These are phyloP conservation scores for Aplysia californica DNA, from an alignment of 1,140 invertebrate species.

Conservation along the genomic window DNA sequence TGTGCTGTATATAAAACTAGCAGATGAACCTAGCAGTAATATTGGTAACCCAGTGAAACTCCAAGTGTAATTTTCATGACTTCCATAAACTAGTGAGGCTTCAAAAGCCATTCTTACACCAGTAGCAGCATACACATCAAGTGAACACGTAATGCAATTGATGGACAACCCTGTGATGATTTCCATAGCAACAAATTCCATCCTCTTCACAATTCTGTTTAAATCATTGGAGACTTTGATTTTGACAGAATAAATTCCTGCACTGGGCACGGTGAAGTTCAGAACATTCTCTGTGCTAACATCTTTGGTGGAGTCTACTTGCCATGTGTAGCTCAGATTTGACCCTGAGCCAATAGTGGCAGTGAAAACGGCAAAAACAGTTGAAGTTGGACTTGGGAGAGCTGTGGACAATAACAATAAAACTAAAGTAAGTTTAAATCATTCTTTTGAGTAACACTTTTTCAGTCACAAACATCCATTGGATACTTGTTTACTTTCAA, in stretches of 20 bases:
- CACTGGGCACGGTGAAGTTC: constrained; percentile 12
- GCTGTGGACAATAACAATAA: too few species aligned
- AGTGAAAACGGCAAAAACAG: too few species aligned
- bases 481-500: too few species aligned
- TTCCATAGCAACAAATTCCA: constrained; percentile 31
- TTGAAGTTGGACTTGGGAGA: too few species aligned
- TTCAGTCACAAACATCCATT: too few species aligned
- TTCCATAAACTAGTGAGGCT: constrained; percentile 23
- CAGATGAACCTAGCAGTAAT: too few species aligned
- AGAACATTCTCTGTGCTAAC: neutral
- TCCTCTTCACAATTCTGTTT: constrained; percentile 17
- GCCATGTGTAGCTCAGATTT: constrained; percentile 32
- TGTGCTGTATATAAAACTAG: too few species aligned
- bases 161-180: constrained; percentile 34
- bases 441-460: too few species aligned
- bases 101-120: constrained; percentile 3
- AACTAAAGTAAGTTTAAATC: too few species aligned
- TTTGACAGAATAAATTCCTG: constrained; percentile 30
- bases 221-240: constrained; percentile 48
- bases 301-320: constrained; percentile 4
- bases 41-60: constrained; percentile 21
- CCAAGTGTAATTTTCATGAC: constrained; percentile 27
- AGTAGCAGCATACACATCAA: constrained; percentile 27
- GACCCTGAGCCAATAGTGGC: constrained; percentile 26
- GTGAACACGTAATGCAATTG: constrained; percentile 32